Evolutionary conservation across 2,888 invertebrate genomes (phyloP).

Genomic region (Phaonia tiefii): DNA sequence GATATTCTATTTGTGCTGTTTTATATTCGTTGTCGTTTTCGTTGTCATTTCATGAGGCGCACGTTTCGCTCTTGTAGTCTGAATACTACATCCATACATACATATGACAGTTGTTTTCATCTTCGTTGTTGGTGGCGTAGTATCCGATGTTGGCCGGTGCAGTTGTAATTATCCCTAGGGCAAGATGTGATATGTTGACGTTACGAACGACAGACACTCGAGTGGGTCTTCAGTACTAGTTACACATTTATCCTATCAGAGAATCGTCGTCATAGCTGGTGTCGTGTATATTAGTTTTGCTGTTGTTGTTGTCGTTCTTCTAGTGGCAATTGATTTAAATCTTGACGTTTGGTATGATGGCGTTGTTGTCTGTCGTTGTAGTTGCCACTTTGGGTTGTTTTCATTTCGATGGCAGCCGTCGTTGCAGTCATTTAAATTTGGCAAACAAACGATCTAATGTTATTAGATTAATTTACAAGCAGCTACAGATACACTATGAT

Average conservation of each 20-base stretch:
- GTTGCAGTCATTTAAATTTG: constrained; percentile 63
- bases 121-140: background rate
- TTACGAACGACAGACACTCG: constrained; percentile 14
- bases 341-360: constrained; percentile 57
- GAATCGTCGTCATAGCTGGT: constrained; percentile 12
- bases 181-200: constrained; percentile 62
- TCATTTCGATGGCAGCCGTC: constrained; percentile 51
- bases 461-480: constrained; percentile 65
- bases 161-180: constrained; percentile 63
- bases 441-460: constrained; percentile 61
- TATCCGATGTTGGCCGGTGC: background rate
- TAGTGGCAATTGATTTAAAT: constrained; percentile 47
- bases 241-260: background rate
- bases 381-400: constrained; percentile 42
- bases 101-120: no score
- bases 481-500: constrained; percentile 35
- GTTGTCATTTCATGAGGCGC: constrained; percentile 48
- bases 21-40: constrained; percentile 4
- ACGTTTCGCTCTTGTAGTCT: constrained; percentile 39
- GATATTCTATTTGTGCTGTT: constrained; percentile 20
- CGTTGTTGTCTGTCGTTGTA: constrained; percentile 40
- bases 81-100: no score
- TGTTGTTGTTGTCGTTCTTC: constrained; percentile 32
- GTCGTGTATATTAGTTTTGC: no score
- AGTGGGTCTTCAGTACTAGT: background rate